Percentiles rank a stretch among this genome's conserved stretches.
phyloP scores from a whole-genome alignment of 2,888 invertebrate species.

The Lydus trimaculatus region DNA sequence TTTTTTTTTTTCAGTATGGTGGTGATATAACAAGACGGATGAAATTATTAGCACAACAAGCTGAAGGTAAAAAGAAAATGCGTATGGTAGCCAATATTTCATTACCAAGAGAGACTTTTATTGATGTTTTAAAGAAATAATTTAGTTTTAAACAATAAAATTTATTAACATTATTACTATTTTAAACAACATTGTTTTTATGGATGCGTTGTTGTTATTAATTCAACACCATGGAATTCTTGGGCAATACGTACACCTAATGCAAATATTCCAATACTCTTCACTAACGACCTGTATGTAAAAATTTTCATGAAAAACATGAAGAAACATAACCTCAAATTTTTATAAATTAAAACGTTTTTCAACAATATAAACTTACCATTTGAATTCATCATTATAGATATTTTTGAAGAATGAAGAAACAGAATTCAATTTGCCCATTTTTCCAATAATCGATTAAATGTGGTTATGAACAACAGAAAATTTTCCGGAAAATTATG shows the following conservation, averaged over 20 bases:
- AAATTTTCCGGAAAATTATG: background rate
- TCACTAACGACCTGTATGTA: conserved; percentile 28
- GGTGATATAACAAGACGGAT: conserved; percentile 89
- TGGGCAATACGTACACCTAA: conserved; percentile 80
- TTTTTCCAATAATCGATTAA: conserved; percentile 4
- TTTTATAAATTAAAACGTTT: conserved; percentile 5
- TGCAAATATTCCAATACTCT: conserved; percentile 51
- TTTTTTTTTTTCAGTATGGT: conserved; percentile 74
- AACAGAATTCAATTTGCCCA: conserved; percentile 22
- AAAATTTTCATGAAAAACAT: background rate
- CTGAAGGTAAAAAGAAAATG: conserved; percentile 95
- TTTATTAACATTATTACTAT: background rate
- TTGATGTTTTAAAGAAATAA: conserved; percentile 84
- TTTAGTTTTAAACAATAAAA: background rate
- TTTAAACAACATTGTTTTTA: background rate
- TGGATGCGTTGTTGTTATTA: conserved; percentile 2
- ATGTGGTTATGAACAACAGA: background rate
- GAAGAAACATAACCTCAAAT: conserved; percentile 25
- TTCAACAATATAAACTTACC: conserved; percentile 13
- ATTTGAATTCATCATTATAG: conserved; percentile 31
- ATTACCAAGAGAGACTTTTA: conserved; percentile 92
- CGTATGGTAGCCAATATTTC: conserved; percentile 89
- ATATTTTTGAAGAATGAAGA: conserved; percentile 23
- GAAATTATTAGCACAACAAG: conserved; percentile 88
- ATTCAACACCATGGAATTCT: conserved; percentile 77